phyloP scores from a whole-genome alignment of 2,888 invertebrate genomes.

The Pseudococcus viburni region DNA sequence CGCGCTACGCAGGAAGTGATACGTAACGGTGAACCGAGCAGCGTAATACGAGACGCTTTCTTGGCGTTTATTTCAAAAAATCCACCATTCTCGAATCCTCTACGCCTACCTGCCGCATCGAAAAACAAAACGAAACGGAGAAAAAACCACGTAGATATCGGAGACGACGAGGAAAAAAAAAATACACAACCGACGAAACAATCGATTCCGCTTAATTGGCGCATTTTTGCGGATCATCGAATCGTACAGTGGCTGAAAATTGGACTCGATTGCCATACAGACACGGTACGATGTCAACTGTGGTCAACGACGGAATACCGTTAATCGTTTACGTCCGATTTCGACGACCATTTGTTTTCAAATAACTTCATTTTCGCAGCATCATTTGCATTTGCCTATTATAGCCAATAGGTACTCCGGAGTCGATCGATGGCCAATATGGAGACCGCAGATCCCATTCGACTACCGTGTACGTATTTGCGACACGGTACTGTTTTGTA shows the following conservation, averaged over 20 bases:
- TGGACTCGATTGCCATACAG: background rate
- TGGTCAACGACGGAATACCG: background rate
- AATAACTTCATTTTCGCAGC: background rate
- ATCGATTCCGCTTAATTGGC: slow-evolving; percentile 27
- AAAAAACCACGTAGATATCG: background rate
- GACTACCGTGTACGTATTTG: slow-evolving; percentile 50
- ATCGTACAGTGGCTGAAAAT: background rate
- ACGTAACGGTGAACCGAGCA: slow-evolving; percentile 30
- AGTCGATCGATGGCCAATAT: background rate
- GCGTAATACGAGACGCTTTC: slow-evolving; percentile 35
- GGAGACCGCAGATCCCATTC: background rate
- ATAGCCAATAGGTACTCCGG: background rate
- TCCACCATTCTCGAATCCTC: background rate
- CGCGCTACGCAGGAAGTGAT: slow-evolving; percentile 14
- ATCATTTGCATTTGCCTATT: slow-evolving; percentile 24
- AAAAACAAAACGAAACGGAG: background rate
- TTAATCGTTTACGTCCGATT: slow-evolving; percentile 18
- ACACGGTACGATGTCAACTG: background rate
- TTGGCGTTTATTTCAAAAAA: slow-evolving; percentile 13
- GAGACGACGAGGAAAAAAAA: background rate
- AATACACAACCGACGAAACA: background rate
- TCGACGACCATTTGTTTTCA: slow-evolving; percentile 35
- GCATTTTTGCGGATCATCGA: slow-evolving; percentile 28
- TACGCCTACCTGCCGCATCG: background rate
- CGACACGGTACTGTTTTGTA: slow-evolving; percentile 49